Evolutionary conservation across 1,140 invertebrate genomes (phyloP), one percentile per base, ranked within the genome.

Genomic region (Protaetia brevitarsis): DNA sequence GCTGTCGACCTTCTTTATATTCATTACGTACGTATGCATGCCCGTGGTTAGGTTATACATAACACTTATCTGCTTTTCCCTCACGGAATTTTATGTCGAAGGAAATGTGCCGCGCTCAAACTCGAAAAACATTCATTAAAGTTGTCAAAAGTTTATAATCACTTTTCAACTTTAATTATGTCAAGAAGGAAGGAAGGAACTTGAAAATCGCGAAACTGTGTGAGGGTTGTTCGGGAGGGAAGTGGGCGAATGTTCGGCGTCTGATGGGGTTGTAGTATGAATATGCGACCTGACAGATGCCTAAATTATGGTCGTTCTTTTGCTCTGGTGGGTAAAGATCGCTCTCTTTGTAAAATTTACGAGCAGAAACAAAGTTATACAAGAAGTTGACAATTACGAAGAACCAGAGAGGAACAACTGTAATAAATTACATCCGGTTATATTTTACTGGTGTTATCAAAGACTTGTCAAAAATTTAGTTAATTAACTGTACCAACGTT

Each of bases 81-180:
- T 10, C 19, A 23, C 41, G 41, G 26, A 51, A 51, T 23, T 51
- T 13, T 23, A 51, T 19, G 41, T 51, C 41, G 10, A 51, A 26
- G 41, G 26, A 45, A 51, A 23, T 23, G 19, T 51, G 1, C 41
- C 13, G 41, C 21, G 19, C 41, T n/a, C 41, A 23, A 10, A 51
- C 21, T 8, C 26, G 21, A 51, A 51, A 51, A 51, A 51, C 41
- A 51, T 51, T 51, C 41, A 51, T 51, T 51, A 51, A 51, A 51
- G 41, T 51, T 51, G 41, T 51, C 41, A 51, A 51, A 51, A n/a
- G 13, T 51, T 51, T 23, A 51, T 51, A 51, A 51, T 51, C 41
- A 23, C 41, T 51, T 51, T 51, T 51, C 41, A 51, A 51, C 19
- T 51, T 51, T 51, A 51, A 51, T 51, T 51, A 51, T 51, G 41